Evolutionary conservation across 2,888 invertebrate genomes (phyloP).

Genomic region (Monopis laevigella): DNA sequence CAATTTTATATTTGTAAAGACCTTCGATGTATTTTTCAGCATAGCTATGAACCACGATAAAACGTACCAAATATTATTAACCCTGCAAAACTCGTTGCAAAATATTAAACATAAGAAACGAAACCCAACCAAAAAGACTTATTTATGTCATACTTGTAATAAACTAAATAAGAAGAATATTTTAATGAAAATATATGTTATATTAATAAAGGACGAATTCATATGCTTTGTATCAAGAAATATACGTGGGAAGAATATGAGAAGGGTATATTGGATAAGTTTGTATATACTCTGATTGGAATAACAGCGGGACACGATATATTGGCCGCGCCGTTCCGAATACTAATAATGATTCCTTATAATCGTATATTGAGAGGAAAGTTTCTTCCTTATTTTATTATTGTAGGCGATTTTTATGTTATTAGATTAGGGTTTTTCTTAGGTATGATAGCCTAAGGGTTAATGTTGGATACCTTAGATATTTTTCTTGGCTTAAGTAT

Average conservation of each 20-base stretch:
- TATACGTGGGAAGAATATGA: slow-evolving; percentile 6
- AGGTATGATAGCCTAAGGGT: too few species aligned
- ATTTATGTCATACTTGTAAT: too few species aligned
- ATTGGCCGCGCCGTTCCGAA: slow-evolving; percentile 9
- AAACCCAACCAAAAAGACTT: too few species aligned
- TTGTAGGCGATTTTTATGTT: neutral
- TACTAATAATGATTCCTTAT: slow-evolving; percentile 7
- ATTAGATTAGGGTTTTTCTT: too few species aligned
- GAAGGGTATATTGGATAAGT: slow-evolving; percentile 6
- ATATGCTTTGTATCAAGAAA: slow-evolving; percentile 5
- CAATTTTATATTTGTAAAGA: too few species aligned
- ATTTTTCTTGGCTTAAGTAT: too few species aligned
- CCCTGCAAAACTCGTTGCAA: too few species aligned
- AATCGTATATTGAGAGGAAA: neutral
- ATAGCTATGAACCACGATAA: too few species aligned
- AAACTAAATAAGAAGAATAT: neutral
- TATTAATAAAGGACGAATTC: slow-evolving; percentile 8
- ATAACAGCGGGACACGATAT: slow-evolving; percentile 7
- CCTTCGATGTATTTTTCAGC: too few species aligned
- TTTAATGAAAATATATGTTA: neutral
- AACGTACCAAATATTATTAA: too few species aligned
- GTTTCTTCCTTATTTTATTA: neutral
- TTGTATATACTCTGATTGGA: slow-evolving; percentile 7
- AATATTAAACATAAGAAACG: too few species aligned
- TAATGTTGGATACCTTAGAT: too few species aligned